Evolutionary conservation across 1,140 invertebrate genomes (phyloP), one percentile per base, ranked within the genome.

Genomic region (Drosophila obscura): DNA sequence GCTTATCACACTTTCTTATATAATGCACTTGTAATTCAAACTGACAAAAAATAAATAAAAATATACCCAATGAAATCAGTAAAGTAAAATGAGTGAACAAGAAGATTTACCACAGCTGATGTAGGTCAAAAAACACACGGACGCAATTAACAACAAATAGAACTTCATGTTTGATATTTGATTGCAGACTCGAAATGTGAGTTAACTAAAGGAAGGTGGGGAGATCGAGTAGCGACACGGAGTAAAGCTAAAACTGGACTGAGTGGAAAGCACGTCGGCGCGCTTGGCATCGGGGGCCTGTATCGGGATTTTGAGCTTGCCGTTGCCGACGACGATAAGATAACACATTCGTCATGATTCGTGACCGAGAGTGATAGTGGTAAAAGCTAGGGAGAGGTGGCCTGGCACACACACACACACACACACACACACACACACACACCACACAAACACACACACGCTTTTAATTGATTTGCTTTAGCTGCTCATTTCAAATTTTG

Each of bases 91-190:
- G 3, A 11, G 4, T n/a, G 13, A 43, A 13, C 28, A n/a, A 31
- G 11, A 11, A 2, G 7, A 39, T 65, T 87, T 88, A 88, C 83
- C 83, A 44, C 65, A 80, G 44, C 60, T 77, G 46, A 83, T 87
- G 65, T 88, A 88, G 28, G 65, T 67, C 72, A 88, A 26, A 77
- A 69, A 83, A 43, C 61, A 67, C 49, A 77, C 13, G 31, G 80
- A 79, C 19, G 60, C 67, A 7, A 88, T 46, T 11, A 88, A 28
- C 65, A 83, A 51, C 39, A 77, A 49, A 56, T 65, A 59, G 48
- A 60, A 80, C 46, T 80, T 88, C 83, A 88, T 88, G 13, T 39
- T 76, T 41, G 52, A 24, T 78, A 57, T 67, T 52, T 19, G 13
- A 50, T 35, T 0, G 31, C 26, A 22, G 4, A 19, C 15, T 52